A percentile compares a stretch with the other conserved stretches of the same genome.
phyloP scores from a whole-genome alignment of 2,113 vertebrate genomes.

The Microcebus ravelobensis region DNA sequence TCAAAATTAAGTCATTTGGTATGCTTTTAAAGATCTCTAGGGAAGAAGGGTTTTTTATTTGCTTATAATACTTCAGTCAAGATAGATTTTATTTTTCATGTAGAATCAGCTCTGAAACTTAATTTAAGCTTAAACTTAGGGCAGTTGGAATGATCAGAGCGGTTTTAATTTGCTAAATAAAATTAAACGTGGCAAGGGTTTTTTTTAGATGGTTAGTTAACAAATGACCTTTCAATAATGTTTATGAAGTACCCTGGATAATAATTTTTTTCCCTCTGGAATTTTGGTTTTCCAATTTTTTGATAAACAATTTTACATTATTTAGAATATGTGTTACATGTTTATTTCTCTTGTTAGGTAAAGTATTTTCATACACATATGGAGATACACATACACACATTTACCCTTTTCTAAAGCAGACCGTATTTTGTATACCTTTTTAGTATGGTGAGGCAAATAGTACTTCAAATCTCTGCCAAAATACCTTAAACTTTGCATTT shows the following conservation, averaged over 20 bases:
- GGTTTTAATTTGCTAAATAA: slow-evolving; percentile 37
- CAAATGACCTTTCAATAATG: slow-evolving; percentile 40
- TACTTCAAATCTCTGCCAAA: not conserved
- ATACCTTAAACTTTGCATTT: not conserved
- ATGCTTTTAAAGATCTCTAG: slow-evolving; percentile 38
- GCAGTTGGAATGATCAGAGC: not conserved
- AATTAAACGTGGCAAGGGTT: not conserved
- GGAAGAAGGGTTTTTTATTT: slow-evolving; percentile 41
- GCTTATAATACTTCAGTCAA: not conserved
- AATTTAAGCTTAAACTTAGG: slow-evolving; percentile 36
- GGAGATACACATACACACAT: not conserved
- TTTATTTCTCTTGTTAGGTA: slow-evolving; percentile 34
- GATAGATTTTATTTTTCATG: slow-evolving; percentile 39
- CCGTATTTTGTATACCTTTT: slow-evolving; percentile 21
- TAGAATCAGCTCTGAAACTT: slow-evolving; percentile 25
- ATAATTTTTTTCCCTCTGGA: not conserved
- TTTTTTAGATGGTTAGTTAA: slow-evolving; percentile 20
- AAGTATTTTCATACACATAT: not conserved
- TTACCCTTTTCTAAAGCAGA: not conserved
- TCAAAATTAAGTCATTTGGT: slow-evolving; percentile 27
- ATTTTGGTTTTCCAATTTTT: slow-evolving; percentile 53
- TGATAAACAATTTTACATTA: slow-evolving; percentile 47
- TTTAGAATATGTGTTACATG: slow-evolving; percentile 7
- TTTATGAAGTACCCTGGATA: slow-evolving; percentile 42
- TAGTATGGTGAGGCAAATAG: not conserved